Evolutionary conservation across 1,140 invertebrate species (phyloP), one percentile per base, ranked within the genome.

Genomic region (Lithobius niger): DNA sequence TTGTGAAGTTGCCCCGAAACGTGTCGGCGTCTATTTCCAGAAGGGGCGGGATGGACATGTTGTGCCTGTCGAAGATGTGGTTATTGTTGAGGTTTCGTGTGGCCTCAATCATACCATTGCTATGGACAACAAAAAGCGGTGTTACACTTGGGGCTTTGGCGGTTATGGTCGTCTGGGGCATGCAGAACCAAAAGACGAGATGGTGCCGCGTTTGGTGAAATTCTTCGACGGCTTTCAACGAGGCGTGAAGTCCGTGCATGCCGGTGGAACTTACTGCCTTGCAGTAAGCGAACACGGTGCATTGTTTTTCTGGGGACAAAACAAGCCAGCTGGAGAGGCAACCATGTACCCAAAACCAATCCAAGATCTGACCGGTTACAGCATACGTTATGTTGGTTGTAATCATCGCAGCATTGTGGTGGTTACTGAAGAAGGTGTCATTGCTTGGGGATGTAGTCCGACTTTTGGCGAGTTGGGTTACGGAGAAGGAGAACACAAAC

Each of bases 271-370:
- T 1, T 94, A 83, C 68, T 89, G 83, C 60, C 75, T 94, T 51
- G 85, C 82, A 27, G 75, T 92, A 18, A 89, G 85, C 66, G 83
- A 90, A 60, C 76, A 81, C 59, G 88, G 87, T 52, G 65, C 65
- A 19, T 70, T 90, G 2, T 87, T 83, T 66, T 77, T 95, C 64
- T 94, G 92, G 74, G 91, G 91, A 0, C 87, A 91, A 68, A 88
- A 85, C 0, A 94, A 93, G 67, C 80, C 87, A 26, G 86, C 86
- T 1, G 91, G 91, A 0, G 90, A 95, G 67, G 91, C 90, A 1
- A 91, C 90, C 61, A 95, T 96, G 91, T 96, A 96, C 68, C 91
- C 91, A 0, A 95, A 96, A 69, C 87, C 89, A 3, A 83, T 96
- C 1, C 87, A 88, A 62, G 91, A 96, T 73, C 71, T 96, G 1